A percentile compares a stretch with the other conserved stretches of the same genome.
These are phyloP conservation scores for Cynopterus brachyotis DNA, from an alignment of 2,113 vertebrate genomes.

Conservation along the genomic window DNA sequence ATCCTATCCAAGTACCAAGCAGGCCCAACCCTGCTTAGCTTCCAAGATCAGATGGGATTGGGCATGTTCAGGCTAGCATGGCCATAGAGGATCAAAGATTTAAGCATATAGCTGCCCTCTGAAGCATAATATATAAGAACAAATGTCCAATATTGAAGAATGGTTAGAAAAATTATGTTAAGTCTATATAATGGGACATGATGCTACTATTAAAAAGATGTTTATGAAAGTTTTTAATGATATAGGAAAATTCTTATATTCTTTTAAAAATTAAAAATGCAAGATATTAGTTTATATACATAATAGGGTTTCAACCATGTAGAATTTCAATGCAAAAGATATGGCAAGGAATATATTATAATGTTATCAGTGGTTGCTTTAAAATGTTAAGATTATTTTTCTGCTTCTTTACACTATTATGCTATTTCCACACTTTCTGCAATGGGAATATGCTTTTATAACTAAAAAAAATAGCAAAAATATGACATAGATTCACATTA, in stretches of 20 bases:
- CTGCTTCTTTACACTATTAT: not conserved
- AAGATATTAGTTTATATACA: constrained; percentile 1
- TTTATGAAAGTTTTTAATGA: not conserved
- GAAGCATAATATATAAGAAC: constrained; percentile 16
- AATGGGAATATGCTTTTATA: constrained; percentile 2
- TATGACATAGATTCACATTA: not conserved
- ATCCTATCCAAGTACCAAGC: too few relatives aligned
- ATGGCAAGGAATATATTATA: not conserved
- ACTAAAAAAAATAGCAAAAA: constrained; percentile 1
- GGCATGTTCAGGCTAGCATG: too few relatives aligned
- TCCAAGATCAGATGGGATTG: too few relatives aligned
- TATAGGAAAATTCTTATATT: not conserved
- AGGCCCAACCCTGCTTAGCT: too few relatives aligned
- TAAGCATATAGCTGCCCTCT: not conserved
- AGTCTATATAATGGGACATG: not conserved
- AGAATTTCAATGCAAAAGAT: not conserved
- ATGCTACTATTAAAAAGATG: not conserved
- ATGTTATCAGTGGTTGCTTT: not conserved
- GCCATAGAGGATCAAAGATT: not conserved
- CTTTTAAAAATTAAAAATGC: constrained; percentile 5
- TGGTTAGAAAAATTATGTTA: not conserved
- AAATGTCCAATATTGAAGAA: not conserved
- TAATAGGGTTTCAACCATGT: not conserved
- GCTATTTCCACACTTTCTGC: not conserved
- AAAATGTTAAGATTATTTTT: not conserved